Conservation (phyloP, 2,113 vertebrate species). For the Litocranius walleri region DNA sequence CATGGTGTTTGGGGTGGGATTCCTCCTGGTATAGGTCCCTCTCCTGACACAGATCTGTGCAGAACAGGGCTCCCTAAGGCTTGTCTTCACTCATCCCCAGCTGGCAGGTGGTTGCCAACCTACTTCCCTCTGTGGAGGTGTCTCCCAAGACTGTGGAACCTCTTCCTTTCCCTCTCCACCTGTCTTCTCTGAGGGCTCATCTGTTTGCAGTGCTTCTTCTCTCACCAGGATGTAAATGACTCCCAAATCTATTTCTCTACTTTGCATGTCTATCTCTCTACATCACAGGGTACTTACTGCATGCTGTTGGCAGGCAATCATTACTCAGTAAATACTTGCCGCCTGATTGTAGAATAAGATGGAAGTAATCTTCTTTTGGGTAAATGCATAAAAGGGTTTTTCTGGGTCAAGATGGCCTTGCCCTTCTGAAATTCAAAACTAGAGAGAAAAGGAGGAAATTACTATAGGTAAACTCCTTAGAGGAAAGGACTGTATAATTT, state of each 20-base stretch:
- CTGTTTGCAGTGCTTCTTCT: constrained; percentile 48
- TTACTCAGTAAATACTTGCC: constrained; percentile 60
- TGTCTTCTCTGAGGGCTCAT: constrained; percentile 53
- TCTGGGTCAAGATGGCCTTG: constrained; percentile 50
- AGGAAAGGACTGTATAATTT: constrained; percentile 2
- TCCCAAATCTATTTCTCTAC: constrained; percentile 56
- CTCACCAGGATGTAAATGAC: constrained; percentile 62
- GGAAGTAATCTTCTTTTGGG: constrained; percentile 45
- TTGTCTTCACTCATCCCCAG: not conserved
- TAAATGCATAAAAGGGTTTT: constrained; percentile 49
- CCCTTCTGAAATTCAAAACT: constrained; percentile 56
- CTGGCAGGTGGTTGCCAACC: not conserved
- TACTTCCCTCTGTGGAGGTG: not conserved
- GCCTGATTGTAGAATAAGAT: constrained; percentile 60
- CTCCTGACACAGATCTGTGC: not conserved
- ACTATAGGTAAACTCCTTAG: constrained; percentile 13
- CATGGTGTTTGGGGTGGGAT: not conserved
- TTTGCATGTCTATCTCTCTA: constrained; percentile 65
- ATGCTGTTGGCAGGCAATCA: constrained; percentile 65
- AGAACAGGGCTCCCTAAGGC: not conserved
- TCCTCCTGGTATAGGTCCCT: not conserved
- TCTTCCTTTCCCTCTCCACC: constrained; percentile 24
- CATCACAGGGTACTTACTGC: constrained; percentile 56
- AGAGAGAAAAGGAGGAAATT: constrained; percentile 52
- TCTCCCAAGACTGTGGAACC: not conserved